These are phyloP conservation scores for Prosapia bicincta DNA, from an alignment of 2,888 invertebrate species.

Conservation along the genomic window DNA sequence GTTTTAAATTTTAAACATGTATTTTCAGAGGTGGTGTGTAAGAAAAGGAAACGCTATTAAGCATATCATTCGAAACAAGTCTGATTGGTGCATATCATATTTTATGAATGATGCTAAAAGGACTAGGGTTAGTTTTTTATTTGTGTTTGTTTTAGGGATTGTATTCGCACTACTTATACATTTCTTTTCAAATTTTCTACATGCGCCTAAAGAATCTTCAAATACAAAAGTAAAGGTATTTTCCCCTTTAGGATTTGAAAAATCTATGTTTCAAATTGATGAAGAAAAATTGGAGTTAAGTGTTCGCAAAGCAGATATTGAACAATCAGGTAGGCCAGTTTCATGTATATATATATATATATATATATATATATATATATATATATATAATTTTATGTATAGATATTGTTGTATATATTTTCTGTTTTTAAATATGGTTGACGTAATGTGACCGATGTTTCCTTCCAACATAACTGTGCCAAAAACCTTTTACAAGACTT, in stretches of 20 bases:
- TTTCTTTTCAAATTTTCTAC: slow-evolving; percentile 31
- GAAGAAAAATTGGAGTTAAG: slow-evolving; percentile 11
- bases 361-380: not conserved
- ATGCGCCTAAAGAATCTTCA: not conserved
- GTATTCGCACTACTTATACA: slow-evolving; percentile 32
- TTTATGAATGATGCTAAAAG: slow-evolving; percentile 29
- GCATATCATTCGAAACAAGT: not conserved
- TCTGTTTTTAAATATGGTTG: too few relatives aligned
- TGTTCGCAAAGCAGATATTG: slow-evolving; percentile 27
- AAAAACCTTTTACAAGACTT: too few relatives aligned
- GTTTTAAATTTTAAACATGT: not conserved
- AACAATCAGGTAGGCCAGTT: slow-evolving; percentile 23
- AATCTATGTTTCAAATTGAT: not conserved
- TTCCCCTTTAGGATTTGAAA: slow-evolving; percentile 23
- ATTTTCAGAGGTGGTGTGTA: not conserved
- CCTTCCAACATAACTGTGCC: too few relatives aligned
- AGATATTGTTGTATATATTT: too few relatives aligned
- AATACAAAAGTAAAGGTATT: slow-evolving; percentile 21
- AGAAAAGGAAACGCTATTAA: not conserved
- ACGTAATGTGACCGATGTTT: too few relatives aligned
- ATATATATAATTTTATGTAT: not conserved
- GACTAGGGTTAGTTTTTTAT: slow-evolving; percentile 32
- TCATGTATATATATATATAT: too few relatives aligned
- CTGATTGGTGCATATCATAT: not conserved
- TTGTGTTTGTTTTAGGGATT: slow-evolving; percentile 35